Percentiles rank a stretch among this genome's conserved stretches.
phyloP scores from a whole-genome alignment of 2,113 vertebrate species.

The Symphodus melops region DNA sequence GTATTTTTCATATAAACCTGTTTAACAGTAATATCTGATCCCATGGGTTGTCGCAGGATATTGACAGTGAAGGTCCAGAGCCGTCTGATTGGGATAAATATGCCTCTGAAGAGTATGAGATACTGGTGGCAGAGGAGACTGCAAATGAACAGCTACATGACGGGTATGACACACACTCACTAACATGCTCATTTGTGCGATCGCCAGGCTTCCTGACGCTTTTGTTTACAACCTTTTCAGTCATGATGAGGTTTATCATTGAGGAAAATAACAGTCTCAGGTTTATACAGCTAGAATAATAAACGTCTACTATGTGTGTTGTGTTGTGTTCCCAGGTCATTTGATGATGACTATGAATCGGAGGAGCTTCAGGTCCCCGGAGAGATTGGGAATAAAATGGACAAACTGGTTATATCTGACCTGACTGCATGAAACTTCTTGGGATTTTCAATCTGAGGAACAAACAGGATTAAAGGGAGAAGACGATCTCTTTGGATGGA shows the following conservation, averaged over 20 bases:
- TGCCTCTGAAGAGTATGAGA: constrained; percentile 96
- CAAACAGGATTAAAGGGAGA: constrained; percentile 29
- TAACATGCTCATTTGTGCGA: not conserved
- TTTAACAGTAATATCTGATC: not conserved
- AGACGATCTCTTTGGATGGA: constrained; percentile 11
- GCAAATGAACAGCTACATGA: constrained; percentile 95
- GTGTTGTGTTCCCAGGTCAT: constrained; percentile 87
- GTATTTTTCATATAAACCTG: not conserved
- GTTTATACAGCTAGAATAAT: not conserved
- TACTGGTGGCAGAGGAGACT: constrained; percentile 96
- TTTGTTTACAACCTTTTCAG: not conserved
- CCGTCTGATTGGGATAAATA: constrained; percentile 99
- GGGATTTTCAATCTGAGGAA: constrained; percentile 60
- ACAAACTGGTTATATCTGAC: constrained; percentile 91
- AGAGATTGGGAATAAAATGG: constrained; percentile 92
- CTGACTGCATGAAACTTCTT: constrained; percentile 83
- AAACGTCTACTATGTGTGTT: constrained; percentile 55
- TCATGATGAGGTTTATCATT: not conserved
- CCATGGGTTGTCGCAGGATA: constrained; percentile 83
- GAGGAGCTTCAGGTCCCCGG: constrained; percentile 89
- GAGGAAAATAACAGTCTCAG: not conserved
- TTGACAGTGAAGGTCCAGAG: constrained; percentile 93
- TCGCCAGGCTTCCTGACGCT: too few species aligned
- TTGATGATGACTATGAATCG: constrained; percentile 95
- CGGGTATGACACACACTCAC: constrained; percentile 80